Evolutionary conservation across 2,888 invertebrate species (phyloP), one percentile per base, ranked within the genome.

Genomic region (Diarsia rubi): DNA sequence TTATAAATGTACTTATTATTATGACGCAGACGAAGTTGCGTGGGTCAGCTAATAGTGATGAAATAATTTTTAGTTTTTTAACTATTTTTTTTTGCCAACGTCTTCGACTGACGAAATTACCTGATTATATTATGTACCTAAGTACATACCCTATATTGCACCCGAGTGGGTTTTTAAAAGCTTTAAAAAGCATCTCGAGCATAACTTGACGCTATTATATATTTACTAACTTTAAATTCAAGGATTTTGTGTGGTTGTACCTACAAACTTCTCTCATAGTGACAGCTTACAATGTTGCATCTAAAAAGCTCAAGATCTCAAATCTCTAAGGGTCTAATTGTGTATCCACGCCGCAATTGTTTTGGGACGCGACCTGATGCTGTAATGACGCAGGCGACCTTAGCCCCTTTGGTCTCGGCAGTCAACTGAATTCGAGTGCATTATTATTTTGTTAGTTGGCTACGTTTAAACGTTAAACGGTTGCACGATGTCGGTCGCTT

Each of bases 271-370:
- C n/a, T 31, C 24, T 24, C 47, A 24, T 24, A 62, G 12, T n/a
- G 4, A 24, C 63, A 45, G 37, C 37, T 52, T 65, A 79, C 79
- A 67, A 57, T 67, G 52, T 65, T 79, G 78, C 57, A 24, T 49
- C 44, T 73, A 69, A n/a, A 81, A 85, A 86, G 73, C 78, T 87
- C 63, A 79, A 86, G 75, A 84, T 79, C 60, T 86, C 86, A 82
- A 87, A 90, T 89, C 86, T 84, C 86, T 79, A 88, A 89, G 90
- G 89, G 85, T 91, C 92, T 95, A 94, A 95, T 94, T 93, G 91
- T 88, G 89, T 86, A 89, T 87, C 91, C 94, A 95, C 94, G 94
- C 88, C 82, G 91, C 91, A 90, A 94, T 93, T 95, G 93, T 94
- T 94, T 93, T 91, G 90, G 92, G 89, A 87, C 88, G 88, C 87